These are phyloP conservation scores for Otolemur garnettii DNA, from an alignment of 2,113 vertebrate genomes.

Conservation along the genomic window DNA sequence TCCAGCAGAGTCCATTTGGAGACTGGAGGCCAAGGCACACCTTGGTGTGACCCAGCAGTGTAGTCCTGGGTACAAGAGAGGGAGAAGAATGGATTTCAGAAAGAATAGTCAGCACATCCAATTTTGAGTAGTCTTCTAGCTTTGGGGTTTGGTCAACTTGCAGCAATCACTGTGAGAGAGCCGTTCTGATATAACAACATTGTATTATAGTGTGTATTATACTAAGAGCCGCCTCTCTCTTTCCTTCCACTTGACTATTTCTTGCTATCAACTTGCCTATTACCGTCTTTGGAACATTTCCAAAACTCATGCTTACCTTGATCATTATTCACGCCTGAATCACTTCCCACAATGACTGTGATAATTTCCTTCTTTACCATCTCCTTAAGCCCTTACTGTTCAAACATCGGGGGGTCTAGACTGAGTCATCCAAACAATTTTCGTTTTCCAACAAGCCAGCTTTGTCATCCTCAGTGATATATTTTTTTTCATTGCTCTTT, in stretches of 20 bases:
- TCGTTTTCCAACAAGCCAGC: background rate
- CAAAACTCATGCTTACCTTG: background rate
- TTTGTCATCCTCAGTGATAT: background rate
- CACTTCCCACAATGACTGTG: fast-evolving
- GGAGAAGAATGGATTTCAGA: fast-evolving
- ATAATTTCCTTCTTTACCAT: background rate
- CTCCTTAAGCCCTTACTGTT: background rate
- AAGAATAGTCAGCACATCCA: too few species aligned
- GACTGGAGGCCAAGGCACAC: background rate
- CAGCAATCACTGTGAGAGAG: background rate
- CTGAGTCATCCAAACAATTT: background rate
- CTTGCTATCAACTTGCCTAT: background rate
- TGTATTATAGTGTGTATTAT: too few species aligned
- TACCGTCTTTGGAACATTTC: background rate
- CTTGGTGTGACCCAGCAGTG: fast-evolving
- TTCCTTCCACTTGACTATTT: background rate
- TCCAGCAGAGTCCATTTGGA: background rate
- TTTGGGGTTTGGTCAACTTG: fast-evolving
- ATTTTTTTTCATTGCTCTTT: background rate
- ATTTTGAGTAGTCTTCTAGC: fast-evolving
- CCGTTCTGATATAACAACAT: background rate
- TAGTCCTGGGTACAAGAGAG: fast-evolving
- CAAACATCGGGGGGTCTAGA: background rate
- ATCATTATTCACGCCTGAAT: fast-evolving
- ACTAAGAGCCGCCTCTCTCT: fast-evolving